These are phyloP conservation scores for Riptortus pedestris DNA, from an alignment of 1,140 invertebrate species.

Conservation along the genomic window DNA sequence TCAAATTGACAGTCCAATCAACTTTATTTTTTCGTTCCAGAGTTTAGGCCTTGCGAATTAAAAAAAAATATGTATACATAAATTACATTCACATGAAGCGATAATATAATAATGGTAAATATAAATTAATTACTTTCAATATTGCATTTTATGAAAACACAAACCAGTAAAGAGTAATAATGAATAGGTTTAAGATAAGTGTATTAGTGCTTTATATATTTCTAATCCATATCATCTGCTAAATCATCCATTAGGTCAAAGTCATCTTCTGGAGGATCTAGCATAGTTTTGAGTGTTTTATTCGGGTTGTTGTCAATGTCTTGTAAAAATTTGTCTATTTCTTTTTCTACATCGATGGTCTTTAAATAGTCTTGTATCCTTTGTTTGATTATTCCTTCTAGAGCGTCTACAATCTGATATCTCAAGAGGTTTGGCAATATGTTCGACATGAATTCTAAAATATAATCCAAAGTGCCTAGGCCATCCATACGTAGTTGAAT, in stretches of 20 bases:
- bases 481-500: constrained; percentile 61
- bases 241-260: constrained; percentile 12
- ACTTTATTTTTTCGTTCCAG: too few species aligned
- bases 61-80: too few species aligned
- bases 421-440: constrained; percentile 68
- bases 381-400: constrained; percentile 59
- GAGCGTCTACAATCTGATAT: constrained; percentile 71
- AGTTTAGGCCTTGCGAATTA: too few species aligned
- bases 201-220: too few species aligned
- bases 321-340: constrained; percentile 54
- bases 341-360: constrained; percentile 57
- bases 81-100: too few species aligned
- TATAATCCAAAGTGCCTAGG: constrained; percentile 67
- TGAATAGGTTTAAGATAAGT: too few species aligned
- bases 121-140: too few species aligned
- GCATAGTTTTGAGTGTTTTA: neutral
- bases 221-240: constrained; percentile 11
- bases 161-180: too few species aligned
- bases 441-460: constrained; percentile 64
- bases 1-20: too few species aligned
- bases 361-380: constrained; percentile 57
- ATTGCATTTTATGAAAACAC: too few species aligned
- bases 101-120: too few species aligned
- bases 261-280: constrained; percentile 6
- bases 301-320: constrained; percentile 22